Conservation (phyloP, 2,113 vertebrate genomes). For the Promerops cafer region DNA sequence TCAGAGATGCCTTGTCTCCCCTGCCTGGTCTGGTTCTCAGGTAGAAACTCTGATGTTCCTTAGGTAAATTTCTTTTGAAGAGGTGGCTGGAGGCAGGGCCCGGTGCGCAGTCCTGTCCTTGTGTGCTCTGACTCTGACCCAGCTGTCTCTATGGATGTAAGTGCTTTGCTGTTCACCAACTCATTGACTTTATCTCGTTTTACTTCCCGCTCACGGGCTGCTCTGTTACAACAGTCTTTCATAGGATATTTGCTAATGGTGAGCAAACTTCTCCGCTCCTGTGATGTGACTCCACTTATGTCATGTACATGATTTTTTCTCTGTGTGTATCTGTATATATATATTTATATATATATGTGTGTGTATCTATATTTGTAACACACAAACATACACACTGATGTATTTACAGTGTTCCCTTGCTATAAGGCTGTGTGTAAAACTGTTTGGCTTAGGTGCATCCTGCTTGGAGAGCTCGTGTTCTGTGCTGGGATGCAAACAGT, state of each 20-base stretch:
- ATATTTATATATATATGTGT: background rate
- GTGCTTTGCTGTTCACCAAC: constrained; percentile 74
- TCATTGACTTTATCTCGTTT: constrained; percentile 77
- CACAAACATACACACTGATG: background rate
- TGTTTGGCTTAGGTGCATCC: background rate
- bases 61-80: background rate
- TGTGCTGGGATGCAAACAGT: background rate
- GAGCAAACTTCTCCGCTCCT: constrained; percentile 73
- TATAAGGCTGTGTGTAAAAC: constrained; percentile 28
- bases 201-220: constrained; percentile 82
- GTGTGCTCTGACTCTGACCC: background rate
- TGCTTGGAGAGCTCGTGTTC: background rate
- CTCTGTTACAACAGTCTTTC: constrained; percentile 85
- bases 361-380: background rate
- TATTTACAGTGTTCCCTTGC: constrained; percentile 28
- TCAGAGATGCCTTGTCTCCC: background rate
- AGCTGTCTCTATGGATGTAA: constrained; percentile 57
- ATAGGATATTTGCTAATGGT: constrained; percentile 90
- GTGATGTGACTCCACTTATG: constrained; percentile 64
- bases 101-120: background rate
- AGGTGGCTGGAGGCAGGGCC: background rate
- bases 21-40: background rate
- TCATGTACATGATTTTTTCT: background rate
- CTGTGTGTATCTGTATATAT: constrained; percentile 9
- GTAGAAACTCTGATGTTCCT: background rate